These are phyloP conservation scores for Pelosia muscerda DNA, from an alignment of 2,888 invertebrate genomes.

Conservation along the genomic window DNA sequence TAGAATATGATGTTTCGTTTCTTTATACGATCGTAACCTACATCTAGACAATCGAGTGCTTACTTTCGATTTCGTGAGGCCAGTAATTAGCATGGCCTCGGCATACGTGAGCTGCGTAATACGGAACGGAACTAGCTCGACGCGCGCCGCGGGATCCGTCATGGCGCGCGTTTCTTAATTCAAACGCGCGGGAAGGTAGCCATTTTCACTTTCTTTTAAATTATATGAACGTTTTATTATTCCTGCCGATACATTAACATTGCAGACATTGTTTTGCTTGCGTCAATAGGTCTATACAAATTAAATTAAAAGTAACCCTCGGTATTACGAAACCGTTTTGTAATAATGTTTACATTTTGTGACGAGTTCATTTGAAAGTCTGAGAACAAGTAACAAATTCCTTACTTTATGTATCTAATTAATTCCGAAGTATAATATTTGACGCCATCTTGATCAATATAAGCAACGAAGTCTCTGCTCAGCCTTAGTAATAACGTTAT, in stretches of 20 bases:
- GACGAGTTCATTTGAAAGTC: constrained; percentile 38
- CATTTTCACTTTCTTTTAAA: constrained; percentile 84
- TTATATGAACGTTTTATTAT: constrained; percentile 73
- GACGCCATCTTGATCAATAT: constrained; percentile 20
- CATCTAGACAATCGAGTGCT: constrained; percentile 66
- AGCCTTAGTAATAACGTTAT: constrained; percentile 26
- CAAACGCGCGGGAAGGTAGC: constrained; percentile 59
- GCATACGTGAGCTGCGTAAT: constrained; percentile 78
- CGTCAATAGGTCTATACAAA: constrained; percentile 56
- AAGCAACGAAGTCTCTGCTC: constrained; percentile 11
- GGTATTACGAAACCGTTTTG: constrained; percentile 46
- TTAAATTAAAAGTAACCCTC: constrained; percentile 52
- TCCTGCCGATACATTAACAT: constrained; percentile 70
- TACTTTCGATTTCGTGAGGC: constrained; percentile 85
- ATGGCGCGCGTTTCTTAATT: constrained; percentile 48
- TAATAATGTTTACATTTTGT: constrained; percentile 34
- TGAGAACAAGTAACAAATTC: constrained; percentile 19
- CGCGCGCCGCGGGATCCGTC: constrained; percentile 57
- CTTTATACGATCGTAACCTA: constrained; percentile 69
- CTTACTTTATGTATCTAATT: constrained; percentile 26
- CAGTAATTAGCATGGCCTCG: constrained; percentile 83
- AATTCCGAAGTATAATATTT: constrained; percentile 18
- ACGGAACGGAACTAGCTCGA: constrained; percentile 75
- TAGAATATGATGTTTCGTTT: constrained; percentile 66
- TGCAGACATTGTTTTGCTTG: constrained; percentile 58